Evolutionary conservation across 2,797 vertebrate genomes (phyloP), one percentile per base, ranked within the genome.

Genomic region (Pyrocephalus nanus): DNA sequence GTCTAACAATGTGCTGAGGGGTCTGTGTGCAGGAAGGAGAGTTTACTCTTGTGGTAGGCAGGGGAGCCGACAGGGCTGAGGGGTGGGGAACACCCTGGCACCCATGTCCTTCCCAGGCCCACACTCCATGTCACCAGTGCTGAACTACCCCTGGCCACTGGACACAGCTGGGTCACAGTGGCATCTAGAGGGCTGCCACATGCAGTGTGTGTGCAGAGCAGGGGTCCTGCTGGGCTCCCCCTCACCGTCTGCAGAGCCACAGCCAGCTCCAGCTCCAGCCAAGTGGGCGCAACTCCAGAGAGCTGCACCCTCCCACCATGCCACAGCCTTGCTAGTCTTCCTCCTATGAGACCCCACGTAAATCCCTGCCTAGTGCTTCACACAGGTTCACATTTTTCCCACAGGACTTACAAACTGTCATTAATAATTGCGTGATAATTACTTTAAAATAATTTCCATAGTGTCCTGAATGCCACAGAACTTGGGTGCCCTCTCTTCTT

Each of bases 171-270:
- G 77, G 47, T 95, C 57, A 94, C 95, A 96, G 96, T 96, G 96
- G 97, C 96, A 97, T 89, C 96, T 96, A 95, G 92, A 97, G 94
- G 94, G 92, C 94, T 96, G 87, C 55, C 34, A 26, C 2, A 1
- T 20, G 58, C 90, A 55, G 55, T 5, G 72, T 66, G 74, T 9
- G 38, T 18, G 34, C 85, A 69, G 47, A 74, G 48, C 0, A 0
- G 34, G 38, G 45, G 27, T 81, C 26, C 65, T 53, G 74, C n/a
- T 20, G 51, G 43, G 47, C 64, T 60, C 62, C 73, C 19, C 43
- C 62, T 66, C 32, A 5, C 80, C 15, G 7, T 43, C n/a, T 43
- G 11, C 77, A 50, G n/a, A 76, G 32, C n/a, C 61, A 19, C 25
- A 34, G 4, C 32, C 47, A 51, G 48, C 14, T 5, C 30, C 64